Evolutionary conservation across 2,888 invertebrate species (phyloP), one percentile per base, ranked within the genome.

Genomic region (Pseudococcus longispinus): DNA sequence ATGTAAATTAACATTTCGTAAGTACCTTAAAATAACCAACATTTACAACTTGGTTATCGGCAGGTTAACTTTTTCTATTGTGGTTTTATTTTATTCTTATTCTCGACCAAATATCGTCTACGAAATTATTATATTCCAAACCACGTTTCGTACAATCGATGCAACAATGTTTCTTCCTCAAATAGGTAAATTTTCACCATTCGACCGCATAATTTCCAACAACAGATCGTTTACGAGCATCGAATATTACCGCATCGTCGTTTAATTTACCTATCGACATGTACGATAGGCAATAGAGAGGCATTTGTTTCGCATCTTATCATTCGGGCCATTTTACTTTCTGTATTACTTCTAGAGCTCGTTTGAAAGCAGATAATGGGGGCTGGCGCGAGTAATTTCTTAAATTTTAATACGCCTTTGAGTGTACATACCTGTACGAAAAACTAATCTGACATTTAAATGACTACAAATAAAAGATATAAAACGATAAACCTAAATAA

Each of bases 401-500:
- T 70, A 29, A 29, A 70, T 70, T 70, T 29, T 29, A 29, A 29
- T 15, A 29, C 29, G 1, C 77, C 77, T 42, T 42, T 42, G 0
- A 23, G 37, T n/a, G 8, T 6, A 37, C 8, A 9, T 37, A 37
- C 1, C 37, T 80, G 20, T 11, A 80, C 0, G 9, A 15, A 80
- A 80, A 80, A 37, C 42, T 80, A 80, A 80, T 80, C 77, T 80
- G 77, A 23, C 42, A 42, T 29, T 80, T 80, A 80, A 80, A 80
- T 23, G 42, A 42, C 77, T 77, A 80, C 77, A 74, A 46, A 74
- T 46, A 85, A 74, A 85, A 85, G 44, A 85, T 85, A 74, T 42
- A 85, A 37, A 86, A 86, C 86, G 80, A 86, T 86, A 77, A 86
- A 86, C 77, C 70, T 86, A 51, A 86, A 70, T 80, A 86, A 86